Evolutionary conservation across 2,888 invertebrate species (phyloP).

Genomic region (Agonopterix heracliana): DNA sequence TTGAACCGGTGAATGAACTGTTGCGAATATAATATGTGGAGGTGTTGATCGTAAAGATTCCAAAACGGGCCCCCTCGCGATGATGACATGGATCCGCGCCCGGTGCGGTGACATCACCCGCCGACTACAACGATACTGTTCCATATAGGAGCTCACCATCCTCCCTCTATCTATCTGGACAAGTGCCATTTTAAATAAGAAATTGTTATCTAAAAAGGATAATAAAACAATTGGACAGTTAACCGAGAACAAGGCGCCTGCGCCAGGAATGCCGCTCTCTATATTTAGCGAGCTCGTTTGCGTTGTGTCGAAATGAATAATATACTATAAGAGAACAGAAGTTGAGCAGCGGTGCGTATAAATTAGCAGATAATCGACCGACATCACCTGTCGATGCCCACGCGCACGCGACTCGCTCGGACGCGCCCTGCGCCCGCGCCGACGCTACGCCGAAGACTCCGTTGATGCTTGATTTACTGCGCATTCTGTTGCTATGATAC

Average conservation of each 20-base stretch:
- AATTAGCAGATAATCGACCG: conserved; percentile 66
- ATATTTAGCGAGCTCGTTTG: conserved; percentile 67
- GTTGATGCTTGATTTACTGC: conserved; percentile 37
- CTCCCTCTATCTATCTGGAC: conserved; percentile 16
- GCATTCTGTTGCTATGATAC: conserved; percentile 34
- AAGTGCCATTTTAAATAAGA: conserved; percentile 52
- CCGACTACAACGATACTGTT: conserved; percentile 35
- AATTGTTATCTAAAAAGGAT: conserved; percentile 49
- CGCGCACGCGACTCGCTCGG: conserved; percentile 35
- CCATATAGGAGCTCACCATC: conserved; percentile 41
- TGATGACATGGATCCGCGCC: conserved; percentile 38
- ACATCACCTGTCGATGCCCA: conserved; percentile 58
- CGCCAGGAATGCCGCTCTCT: conserved; percentile 58
- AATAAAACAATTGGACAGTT: conserved; percentile 58
- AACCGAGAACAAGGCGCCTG: conserved; percentile 47
- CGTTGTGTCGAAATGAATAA: conserved; percentile 60
- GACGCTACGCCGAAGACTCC: conserved; percentile 10
- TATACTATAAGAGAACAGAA: conserved; percentile 65
- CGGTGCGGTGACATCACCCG: conserved; percentile 57
- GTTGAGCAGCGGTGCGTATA: conserved; percentile 59
- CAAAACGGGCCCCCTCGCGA: conserved; percentile 57
- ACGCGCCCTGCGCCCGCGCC: conserved; percentile 9
- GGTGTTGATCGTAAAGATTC: conserved; percentile 68
- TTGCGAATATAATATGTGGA: conserved; percentile 51
- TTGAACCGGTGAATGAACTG: conserved; percentile 64